Percentiles rank a stretch among this genome's conserved stretches.
phyloP scores from a whole-genome alignment of 1,140 invertebrate genomes.

The Laodelphax striatellus region DNA sequence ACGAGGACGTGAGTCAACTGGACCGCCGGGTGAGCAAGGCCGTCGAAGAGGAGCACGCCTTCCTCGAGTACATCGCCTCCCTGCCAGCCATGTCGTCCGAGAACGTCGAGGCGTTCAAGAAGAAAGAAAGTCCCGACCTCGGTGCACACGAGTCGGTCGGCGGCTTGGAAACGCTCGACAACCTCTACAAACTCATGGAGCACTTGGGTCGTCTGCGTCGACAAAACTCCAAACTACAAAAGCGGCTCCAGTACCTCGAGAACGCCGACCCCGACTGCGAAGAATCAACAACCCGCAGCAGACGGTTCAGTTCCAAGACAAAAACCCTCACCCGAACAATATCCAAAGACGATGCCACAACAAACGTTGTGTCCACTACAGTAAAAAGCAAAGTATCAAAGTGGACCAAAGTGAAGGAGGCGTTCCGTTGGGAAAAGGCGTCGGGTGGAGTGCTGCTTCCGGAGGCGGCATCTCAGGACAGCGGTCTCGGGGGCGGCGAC shows the following conservation, averaged over 20 bases:
- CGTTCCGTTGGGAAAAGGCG: constrained; percentile 61
- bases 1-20: not conserved
- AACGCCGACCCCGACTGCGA: constrained; percentile 24
- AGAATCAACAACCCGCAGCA: constrained; percentile 17
- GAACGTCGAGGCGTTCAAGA: constrained; percentile 8
- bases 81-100: constrained; percentile 19
- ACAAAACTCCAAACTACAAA: constrained; percentile 53
- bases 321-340: constrained; percentile 35
- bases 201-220: constrained; percentile 57
- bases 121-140: not conserved
- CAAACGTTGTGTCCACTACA: constrained; percentile 20
- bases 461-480: constrained; percentile 32
- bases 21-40: constrained; percentile 8
- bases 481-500: constrained; percentile 30
- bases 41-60: constrained; percentile 24
- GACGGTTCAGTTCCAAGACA: constrained; percentile 6
- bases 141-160: constrained; percentile 3
- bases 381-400: constrained; percentile 50
- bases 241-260: constrained; percentile 54
- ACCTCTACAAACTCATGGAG: constrained; percentile 59
- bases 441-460: constrained; percentile 30
- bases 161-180: constrained; percentile 60
- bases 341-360: constrained; percentile 28
- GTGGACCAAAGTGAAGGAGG: constrained; percentile 73
- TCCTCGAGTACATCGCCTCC: constrained; percentile 28